phyloP scores from a whole-genome alignment of 2,888 invertebrate species.

The Osedax frankpressi region DNA sequence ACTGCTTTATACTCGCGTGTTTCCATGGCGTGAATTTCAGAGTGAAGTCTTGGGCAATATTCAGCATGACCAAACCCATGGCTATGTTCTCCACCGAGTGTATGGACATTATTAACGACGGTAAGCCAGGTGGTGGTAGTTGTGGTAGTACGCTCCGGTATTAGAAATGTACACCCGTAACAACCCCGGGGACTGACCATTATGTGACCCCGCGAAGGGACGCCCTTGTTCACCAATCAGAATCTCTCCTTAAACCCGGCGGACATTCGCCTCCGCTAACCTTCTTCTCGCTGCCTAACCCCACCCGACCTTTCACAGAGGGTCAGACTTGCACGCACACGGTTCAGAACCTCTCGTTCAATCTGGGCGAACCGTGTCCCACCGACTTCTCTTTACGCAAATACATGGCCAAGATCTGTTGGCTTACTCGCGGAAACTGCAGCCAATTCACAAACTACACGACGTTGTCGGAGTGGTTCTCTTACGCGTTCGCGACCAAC shows the following conservation, averaged over 20 bases:
- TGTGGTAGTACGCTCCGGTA: too few relatives aligned
- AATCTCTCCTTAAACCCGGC: too few relatives aligned
- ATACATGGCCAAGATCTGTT: slow-evolving; percentile 84
- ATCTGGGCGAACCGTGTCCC: slow-evolving; percentile 59
- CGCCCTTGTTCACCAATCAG: too few relatives aligned
- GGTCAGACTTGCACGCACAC: slow-evolving; percentile 51
- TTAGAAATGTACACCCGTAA: too few relatives aligned
- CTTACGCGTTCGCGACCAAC: slow-evolving; percentile 83
- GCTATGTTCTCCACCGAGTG: slow-evolving; percentile 51
- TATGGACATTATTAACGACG: slow-evolving; percentile 54
- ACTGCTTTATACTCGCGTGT: slow-evolving; percentile 83
- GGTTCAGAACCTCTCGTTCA: slow-evolving; percentile 77
- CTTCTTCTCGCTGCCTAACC: too few relatives aligned
- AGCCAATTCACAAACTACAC: neutral
- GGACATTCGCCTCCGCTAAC: too few relatives aligned
- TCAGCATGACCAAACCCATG: slow-evolving; percentile 31
- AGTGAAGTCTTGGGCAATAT: slow-evolving; percentile 29
- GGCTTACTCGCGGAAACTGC: slow-evolving; percentile 69
- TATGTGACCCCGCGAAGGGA: too few relatives aligned
- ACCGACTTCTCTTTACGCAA: slow-evolving; percentile 38
- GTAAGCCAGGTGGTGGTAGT: too few relatives aligned
- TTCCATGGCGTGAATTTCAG: slow-evolving; percentile 62
- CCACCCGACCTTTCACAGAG: slow-evolving; percentile 15
- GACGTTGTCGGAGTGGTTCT: slow-evolving; percentile 86
- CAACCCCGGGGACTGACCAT: too few relatives aligned